Base-by-base conservation (phyloP, 2,888 invertebrate species). In the Cephus rjabovi region DNA sequence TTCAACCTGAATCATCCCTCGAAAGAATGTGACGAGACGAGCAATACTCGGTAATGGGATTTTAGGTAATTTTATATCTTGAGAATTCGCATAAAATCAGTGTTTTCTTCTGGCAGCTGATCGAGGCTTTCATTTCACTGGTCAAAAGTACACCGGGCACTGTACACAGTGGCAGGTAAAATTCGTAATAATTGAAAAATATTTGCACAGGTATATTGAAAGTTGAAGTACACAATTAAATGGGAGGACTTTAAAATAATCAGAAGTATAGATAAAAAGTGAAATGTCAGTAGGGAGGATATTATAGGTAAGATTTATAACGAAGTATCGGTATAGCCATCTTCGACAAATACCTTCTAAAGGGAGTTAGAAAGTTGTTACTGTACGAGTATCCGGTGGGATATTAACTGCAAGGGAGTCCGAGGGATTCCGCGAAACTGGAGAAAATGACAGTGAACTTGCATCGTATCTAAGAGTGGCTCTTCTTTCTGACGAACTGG, bases 341-440 rank as follows among this genome's bases (percentile, higher is more conserved):
- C 56, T 56, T 23, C 56, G 23, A 23, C 23, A 56, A 9, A 56
- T 56, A 56, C 9, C 6, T 9, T 56, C 23, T 23, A 23, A 9
- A 56, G 23, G 23, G 9, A 56, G 56, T 56, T 9, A 23, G 56
- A 3, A 56, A 56, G 56, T 23, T 9, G 56, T 23, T 56, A 23
- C 56, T 56, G 9, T 9, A 23, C 23, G 56, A 56, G 56, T 23
- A 56, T 56, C 9, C 56, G 2, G 56, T 56, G 56, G 56, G 23
- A 56, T 56, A 56, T 56, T 23, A 56, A 56, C 56, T 23, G 23
- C 23, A 56, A 56, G 23, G 23, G 56, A 56, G 12, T 34, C 31
- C n/a, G 31, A 34, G 23, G 34, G 70, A 77, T 77, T 77, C 31
- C n/a, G 40, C 77, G 70, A 40, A 75, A 77, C 75, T 23, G 56